Evolutionary conservation across 1,140 invertebrate genomes (phyloP).

Genomic region (Halictus rubicundus): DNA sequence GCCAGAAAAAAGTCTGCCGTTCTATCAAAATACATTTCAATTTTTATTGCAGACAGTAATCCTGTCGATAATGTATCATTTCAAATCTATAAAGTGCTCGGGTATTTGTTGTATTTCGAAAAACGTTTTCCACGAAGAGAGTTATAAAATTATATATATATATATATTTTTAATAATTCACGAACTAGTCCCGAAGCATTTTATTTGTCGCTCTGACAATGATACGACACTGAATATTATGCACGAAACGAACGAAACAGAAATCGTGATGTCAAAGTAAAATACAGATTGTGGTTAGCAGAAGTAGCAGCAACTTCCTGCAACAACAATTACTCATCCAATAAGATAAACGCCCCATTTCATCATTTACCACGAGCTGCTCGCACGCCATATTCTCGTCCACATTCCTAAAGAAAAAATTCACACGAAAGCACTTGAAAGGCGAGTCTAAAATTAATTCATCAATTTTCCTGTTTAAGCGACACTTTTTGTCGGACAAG

Average conservation of each 20-base stretch:
- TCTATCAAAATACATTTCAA: not conserved
- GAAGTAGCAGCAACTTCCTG: conserved; percentile 26
- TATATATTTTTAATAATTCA: not conserved
- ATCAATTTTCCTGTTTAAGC: too few species aligned
- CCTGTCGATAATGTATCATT: too few species aligned
- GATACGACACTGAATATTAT: too few species aligned
- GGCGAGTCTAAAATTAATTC: too few species aligned
- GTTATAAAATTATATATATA: too few species aligned
- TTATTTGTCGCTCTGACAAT: too few species aligned
- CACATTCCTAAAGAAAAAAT: not conserved
- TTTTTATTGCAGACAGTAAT: too few species aligned
- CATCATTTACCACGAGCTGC: conserved; percentile 2
- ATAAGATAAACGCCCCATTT: conserved; percentile 15
- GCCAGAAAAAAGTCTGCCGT: not conserved
- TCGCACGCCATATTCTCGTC: not conserved
- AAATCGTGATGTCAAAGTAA: not conserved
- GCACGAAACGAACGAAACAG: not conserved
- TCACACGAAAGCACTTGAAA: not conserved
- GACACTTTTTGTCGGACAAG: too few species aligned
- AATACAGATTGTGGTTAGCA: not conserved
- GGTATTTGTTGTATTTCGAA: too few species aligned
- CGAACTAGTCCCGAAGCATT: not conserved
- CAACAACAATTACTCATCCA: conserved; percentile 39
- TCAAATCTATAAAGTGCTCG: too few species aligned
- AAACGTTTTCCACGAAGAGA: too few species aligned